These are phyloP conservation scores for Aleiodes testaceus DNA, from an alignment of 2,888 invertebrate species.

Conservation along the genomic window DNA sequence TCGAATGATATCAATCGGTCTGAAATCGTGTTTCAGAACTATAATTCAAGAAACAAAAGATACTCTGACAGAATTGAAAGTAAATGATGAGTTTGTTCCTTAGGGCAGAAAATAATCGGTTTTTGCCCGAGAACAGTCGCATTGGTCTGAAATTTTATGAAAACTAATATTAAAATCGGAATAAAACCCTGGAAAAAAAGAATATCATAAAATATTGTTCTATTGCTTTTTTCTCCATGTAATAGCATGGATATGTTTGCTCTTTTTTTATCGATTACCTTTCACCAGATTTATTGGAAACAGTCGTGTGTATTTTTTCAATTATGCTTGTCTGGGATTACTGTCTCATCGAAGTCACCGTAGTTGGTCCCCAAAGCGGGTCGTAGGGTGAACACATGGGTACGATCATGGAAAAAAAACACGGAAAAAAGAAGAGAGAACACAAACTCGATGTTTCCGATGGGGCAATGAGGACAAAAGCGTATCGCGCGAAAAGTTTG, in stretches of 20 bases:
- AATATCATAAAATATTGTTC: not conserved
- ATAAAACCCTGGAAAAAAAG: not conserved
- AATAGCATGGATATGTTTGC: not conserved
- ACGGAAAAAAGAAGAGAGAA: conserved; percentile 44
- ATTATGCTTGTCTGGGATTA: conserved; percentile 25
- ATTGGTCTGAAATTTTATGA: not conserved
- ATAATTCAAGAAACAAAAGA: too few species aligned
- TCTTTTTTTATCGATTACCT: conserved; percentile 8
- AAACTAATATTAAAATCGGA: not conserved
- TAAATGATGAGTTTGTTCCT: too few species aligned
- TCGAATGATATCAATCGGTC: too few species aligned
- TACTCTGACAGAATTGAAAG: too few species aligned
- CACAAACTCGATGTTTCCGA: conserved; percentile 42
- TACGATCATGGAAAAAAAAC: conserved; percentile 56
- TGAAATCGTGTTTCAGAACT: too few species aligned
- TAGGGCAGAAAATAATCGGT: too few species aligned
- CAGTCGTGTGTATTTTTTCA: conserved; percentile 17
- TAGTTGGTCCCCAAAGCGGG: not conserved
- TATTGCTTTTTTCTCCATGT: not conserved
- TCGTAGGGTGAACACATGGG: conserved; percentile 65
- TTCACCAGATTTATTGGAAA: conserved; percentile 23
- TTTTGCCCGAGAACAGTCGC: too few species aligned
- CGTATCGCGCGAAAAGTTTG: conserved; percentile 67
- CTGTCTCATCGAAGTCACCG: conserved; percentile 13
- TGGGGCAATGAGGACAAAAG: conserved; percentile 53